phyloP scores from a whole-genome alignment of 1,140 invertebrate species.

The Acromyrmex echinatior region DNA sequence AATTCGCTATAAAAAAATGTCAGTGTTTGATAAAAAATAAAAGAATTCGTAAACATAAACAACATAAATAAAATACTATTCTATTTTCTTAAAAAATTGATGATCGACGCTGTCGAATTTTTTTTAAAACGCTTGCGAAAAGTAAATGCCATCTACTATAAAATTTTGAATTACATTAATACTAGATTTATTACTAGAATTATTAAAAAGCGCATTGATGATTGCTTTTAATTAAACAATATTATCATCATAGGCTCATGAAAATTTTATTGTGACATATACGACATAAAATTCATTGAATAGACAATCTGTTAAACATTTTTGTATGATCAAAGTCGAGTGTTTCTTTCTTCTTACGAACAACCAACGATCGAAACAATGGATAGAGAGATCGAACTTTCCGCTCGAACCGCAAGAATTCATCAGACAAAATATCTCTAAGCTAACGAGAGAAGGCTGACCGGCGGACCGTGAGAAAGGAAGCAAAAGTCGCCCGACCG shows the following conservation, averaged over 20 bases:
- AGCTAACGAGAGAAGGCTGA: conserved; percentile 34
- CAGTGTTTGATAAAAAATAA: background rate
- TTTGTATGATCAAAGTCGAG: background rate
- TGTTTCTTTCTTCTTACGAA: conserved; percentile 5
- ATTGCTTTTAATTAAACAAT: background rate
- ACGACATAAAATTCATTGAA: background rate
- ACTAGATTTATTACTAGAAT: background rate
- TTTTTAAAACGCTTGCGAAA: background rate
- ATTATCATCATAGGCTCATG: background rate
- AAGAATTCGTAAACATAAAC: background rate
- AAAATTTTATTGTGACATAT: background rate
- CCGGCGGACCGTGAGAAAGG: conserved; percentile 69
- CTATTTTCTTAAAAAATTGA: background rate
- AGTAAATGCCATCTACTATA: background rate
- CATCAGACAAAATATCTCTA: conserved; percentile 50
- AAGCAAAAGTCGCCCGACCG: conserved; percentile 57
- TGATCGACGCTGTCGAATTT: background rate
- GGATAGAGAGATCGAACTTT: conserved; percentile 31
- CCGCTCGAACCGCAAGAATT: conserved; percentile 28
- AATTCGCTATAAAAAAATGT: background rate
- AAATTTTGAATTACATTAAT: background rate
- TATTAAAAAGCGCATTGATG: background rate
- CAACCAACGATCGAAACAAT: conserved; percentile 31
- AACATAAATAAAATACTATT: background rate
- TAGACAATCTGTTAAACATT: background rate